Evolutionary conservation across 2,113 vertebrate species (phyloP).

Genomic region (Rhinolophus ferrumequinum): DNA sequence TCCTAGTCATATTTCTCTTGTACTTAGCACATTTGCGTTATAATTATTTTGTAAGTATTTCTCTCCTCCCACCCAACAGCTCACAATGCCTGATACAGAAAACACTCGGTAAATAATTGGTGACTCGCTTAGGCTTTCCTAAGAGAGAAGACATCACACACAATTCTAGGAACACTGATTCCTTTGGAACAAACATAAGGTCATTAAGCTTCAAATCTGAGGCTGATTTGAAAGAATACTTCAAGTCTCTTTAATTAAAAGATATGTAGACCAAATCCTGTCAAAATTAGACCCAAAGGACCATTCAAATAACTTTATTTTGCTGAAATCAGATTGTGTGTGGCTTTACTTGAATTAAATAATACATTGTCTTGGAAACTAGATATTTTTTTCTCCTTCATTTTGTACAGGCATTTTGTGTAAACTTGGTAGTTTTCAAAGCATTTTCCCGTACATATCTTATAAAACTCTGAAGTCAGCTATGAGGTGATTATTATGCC

Average conservation of each 20-base stretch:
- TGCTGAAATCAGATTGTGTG: not conserved
- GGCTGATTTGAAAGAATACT: not conserved
- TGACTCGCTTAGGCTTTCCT: slow-evolving; percentile 15
- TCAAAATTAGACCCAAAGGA: slow-evolving; percentile 9
- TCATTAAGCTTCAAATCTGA: slow-evolving; percentile 1
- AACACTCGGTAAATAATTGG: slow-evolving; percentile 1
- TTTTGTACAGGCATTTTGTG: not conserved
- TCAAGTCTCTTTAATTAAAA: slow-evolving; percentile 1
- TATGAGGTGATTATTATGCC: not conserved
- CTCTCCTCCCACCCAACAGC: not conserved
- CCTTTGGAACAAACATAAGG: not conserved
- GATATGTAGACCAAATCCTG: not conserved
- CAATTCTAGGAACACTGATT: slow-evolving; percentile 3
- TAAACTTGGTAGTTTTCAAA: not conserved
- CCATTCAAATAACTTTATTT: slow-evolving; percentile 1
- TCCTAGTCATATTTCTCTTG: not conserved
- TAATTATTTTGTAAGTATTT: slow-evolving; percentile 31
- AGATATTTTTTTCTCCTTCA: not conserved
- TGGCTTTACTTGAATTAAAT: slow-evolving; percentile 7
- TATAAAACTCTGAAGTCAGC: not conserved
- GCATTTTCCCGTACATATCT: not conserved
- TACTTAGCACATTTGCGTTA: not conserved
- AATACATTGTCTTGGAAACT: not conserved
- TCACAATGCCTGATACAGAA: not conserved
- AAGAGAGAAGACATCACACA: not conserved